Conservation (phyloP, 1,140 invertebrate species). For the Campodea augens region DNA sequence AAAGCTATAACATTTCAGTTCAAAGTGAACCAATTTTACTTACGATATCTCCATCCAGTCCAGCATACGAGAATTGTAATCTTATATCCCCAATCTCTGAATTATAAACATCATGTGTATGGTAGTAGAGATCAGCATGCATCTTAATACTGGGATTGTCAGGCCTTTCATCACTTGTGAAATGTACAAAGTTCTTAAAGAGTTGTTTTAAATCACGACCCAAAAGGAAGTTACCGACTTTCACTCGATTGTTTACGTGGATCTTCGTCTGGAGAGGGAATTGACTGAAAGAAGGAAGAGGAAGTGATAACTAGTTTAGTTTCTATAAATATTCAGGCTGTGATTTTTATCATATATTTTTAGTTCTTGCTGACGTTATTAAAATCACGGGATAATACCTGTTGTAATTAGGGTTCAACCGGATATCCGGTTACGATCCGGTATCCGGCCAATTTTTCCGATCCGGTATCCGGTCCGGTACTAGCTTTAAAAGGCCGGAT, state of each 20-base stretch:
- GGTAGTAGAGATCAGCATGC: slow-evolving; percentile 68
- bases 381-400: too few relatives aligned
- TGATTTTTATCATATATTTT: too few relatives aligned
- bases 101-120: slow-evolving; percentile 59
- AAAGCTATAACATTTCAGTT: too few relatives aligned
- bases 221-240: slow-evolving; percentile 31
- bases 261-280: slow-evolving; percentile 26
- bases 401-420: too few relatives aligned
- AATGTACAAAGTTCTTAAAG: slow-evolving; percentile 51
- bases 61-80: slow-evolving; percentile 65
- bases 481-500: too few relatives aligned
- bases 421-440: too few relatives aligned
- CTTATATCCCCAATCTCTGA: slow-evolving; percentile 63
- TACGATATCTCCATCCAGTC: slow-evolving; percentile 49
- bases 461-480: too few relatives aligned
- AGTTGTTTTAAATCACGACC: slow-evolving; percentile 45
- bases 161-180: slow-evolving; percentile 65
- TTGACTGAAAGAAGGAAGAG: slow-evolving; percentile 20
- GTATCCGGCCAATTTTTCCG: too few relatives aligned
- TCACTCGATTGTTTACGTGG: slow-evolving; percentile 32
- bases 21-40: too few relatives aligned
- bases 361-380: too few relatives aligned
- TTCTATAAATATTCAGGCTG: too few relatives aligned
- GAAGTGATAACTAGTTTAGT: slow-evolving; percentile 28
- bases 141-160: slow-evolving; percentile 60